These are phyloP conservation scores for Castor canadensis DNA, from an alignment of 2,113 vertebrate species.

Conservation along the genomic window DNA sequence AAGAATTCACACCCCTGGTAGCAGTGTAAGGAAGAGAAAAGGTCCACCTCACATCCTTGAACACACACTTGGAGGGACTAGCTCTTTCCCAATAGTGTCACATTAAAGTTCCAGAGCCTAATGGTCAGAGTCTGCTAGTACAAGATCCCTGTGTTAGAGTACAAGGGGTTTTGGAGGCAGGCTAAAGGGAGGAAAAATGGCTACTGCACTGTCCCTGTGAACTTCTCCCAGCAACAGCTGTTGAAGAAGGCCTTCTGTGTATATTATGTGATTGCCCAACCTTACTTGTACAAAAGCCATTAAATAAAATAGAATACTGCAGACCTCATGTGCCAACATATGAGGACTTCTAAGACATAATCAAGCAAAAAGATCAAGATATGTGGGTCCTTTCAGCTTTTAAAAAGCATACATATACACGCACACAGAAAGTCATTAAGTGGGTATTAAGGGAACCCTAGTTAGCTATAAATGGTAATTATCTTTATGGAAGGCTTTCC, in stretches of 20 bases:
- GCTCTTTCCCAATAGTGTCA: accelerated
- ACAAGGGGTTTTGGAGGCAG: no score
- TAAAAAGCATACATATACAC: background rate
- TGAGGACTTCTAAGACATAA: background rate
- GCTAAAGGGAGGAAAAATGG: background rate
- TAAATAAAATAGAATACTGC: background rate
- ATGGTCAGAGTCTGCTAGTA: accelerated
- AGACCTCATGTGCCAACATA: background rate
- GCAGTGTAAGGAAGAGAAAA: no score
- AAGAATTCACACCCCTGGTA: background rate
- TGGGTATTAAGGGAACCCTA: background rate
- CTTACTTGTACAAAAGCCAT: background rate
- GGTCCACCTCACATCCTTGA: background rate
- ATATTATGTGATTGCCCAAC: accelerated
- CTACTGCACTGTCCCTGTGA: accelerated
- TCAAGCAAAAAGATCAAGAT: background rate
- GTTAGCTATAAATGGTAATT: background rate
- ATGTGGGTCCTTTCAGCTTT: background rate
- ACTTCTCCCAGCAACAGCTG: no score
- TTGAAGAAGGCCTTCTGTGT: background rate
- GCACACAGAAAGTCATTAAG: background rate
- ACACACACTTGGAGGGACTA: accelerated
- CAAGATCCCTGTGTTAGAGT: accelerated
- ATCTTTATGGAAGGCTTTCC: background rate
- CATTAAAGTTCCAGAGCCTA: background rate